Base-by-base conservation (phyloP, 1,140 invertebrate species). In the Philotrypesis tridentata region DNA sequence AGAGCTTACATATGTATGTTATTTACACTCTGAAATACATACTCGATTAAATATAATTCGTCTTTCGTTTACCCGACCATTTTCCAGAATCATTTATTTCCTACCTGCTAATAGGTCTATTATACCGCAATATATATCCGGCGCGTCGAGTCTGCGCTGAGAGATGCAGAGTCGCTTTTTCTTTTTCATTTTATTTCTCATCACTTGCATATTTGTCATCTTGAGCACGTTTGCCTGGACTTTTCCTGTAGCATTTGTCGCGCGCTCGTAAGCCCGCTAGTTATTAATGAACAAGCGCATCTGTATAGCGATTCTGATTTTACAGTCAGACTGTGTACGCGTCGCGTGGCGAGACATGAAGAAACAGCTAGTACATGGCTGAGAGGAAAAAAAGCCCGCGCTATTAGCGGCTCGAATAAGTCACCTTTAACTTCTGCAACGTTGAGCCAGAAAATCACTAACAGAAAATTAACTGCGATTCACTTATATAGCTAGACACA, bases 1-100 rank as follows among this genome's bases (percentile, higher is more conserved):
- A 73, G 67, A 77, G 80, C 74, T 80, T 77, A 21, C n/a, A 68
- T 71, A 77, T 82, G 80, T 82, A 82, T 72, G 65, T n/a, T 77
- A 25, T 76, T 76, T 73, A 48, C 29, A 81, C 43, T 23, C 61
- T 82, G 48, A 77, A 82, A 82, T 77, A 82, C 63, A 25, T 63
- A 71, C 67, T 71, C 33, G 48, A 55, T 67, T 60, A 11, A 70
- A 63, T 70, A 73, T 17, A 74, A 72, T 40, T 74, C 63, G 71
- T 83, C 25, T 74, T 68, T 79, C 74, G 70, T 79, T 74, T 73
- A n/a, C 74, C 37, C 72, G n/a, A 33, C 68, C 55, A 72, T 11
- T 63, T 12, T 65, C 61, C 67, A 61, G 25, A 29, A 40, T 76
- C 43, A 55, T 60, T 55, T 21, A 0, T 17, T 12, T 48, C 25